These are phyloP conservation scores for Drosophila malerkotliana DNA, from an alignment of 1,140 invertebrate genomes.

Conservation along the genomic window DNA sequence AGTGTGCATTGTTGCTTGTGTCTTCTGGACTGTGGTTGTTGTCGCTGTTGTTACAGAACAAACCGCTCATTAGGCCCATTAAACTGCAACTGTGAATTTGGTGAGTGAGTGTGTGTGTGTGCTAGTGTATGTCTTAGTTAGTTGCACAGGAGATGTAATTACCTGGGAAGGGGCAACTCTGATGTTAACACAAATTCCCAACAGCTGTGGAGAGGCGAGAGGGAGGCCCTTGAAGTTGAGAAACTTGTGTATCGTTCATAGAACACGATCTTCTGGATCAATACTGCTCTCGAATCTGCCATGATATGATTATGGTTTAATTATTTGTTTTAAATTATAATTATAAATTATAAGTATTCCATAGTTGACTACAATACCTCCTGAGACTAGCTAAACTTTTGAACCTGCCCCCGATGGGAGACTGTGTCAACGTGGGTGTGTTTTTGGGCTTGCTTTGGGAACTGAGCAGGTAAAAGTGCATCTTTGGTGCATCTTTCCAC, in stretches of 20 bases:
- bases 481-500: constrained; percentile 37
- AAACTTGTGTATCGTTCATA: background rate
- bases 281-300: background rate
- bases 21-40: constrained; percentile 15
- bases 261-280: too few relatives aligned
- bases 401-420: constrained; percentile 6
- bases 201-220: background rate
- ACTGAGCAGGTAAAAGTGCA: constrained; percentile 66
- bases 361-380: background rate
- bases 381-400: constrained; percentile 3
- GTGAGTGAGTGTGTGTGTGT: constrained; percentile 20
- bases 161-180: constrained; percentile 62
- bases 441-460: constrained; percentile 33
- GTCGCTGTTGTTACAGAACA: constrained; percentile 67
- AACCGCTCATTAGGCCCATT: constrained; percentile 78
- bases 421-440: constrained; percentile 44
- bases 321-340: background rate
- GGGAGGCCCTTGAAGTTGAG: constrained; percentile 10
- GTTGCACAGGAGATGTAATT: constrained; percentile 58
- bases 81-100: constrained; percentile 71
- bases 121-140: constrained; percentile 30
- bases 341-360: too few relatives aligned
- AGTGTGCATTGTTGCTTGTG: constrained; percentile 44
- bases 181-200: constrained; percentile 67
- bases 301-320: constrained; percentile 19